Evolutionary conservation across 2,113 vertebrate genomes (phyloP).

Genomic region (Pachyramphus minor): DNA sequence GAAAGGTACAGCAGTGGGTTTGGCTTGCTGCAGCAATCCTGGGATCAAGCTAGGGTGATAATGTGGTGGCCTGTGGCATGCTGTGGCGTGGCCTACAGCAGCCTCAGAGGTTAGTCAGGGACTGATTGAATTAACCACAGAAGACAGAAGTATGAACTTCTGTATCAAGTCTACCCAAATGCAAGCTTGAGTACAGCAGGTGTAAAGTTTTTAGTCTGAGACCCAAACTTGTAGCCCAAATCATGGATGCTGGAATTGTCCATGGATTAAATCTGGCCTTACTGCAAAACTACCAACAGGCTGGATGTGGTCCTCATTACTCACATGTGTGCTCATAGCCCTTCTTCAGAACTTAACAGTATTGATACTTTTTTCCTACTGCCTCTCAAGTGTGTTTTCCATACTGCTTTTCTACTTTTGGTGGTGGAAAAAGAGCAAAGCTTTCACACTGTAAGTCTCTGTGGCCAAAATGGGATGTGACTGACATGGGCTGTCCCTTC

Average conservation of each 20-base stretch:
- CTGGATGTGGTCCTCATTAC: not conserved
- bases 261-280: not conserved
- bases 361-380: not conserved
- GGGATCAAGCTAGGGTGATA: not conserved
- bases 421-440: not conserved
- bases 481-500: not conserved
- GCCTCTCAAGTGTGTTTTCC: not conserved
- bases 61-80: too few relatives aligned
- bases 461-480: not conserved
- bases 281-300: not conserved
- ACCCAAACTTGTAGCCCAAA: not conserved
- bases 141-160: not conserved
- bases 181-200: not conserved
- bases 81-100: fast-evolving
- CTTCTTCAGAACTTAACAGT: not conserved
- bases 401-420: not conserved
- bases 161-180: not conserved
- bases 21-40: not conserved
- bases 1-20: not conserved
- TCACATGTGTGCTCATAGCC: not conserved
- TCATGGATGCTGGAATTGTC: not conserved
- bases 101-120: not conserved
- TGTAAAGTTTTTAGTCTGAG: not conserved
- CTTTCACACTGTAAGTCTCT: not conserved
- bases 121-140: not conserved